Evolutionary conservation across 2,888 invertebrate species (phyloP).

Genomic region (Calliphora vomitoria): DNA sequence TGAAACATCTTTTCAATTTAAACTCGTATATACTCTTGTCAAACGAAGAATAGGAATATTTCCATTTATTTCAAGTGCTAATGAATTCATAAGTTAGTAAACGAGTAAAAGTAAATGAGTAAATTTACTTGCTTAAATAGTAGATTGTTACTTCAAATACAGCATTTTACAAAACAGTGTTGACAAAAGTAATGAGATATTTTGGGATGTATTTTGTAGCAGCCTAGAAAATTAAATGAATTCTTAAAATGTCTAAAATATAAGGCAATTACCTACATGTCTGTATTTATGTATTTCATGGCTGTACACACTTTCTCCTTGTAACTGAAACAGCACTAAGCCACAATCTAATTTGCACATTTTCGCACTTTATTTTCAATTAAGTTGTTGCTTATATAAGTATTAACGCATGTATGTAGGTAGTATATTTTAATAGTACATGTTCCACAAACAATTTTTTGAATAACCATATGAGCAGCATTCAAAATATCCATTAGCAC

Average conservation of each 20-base stretch:
- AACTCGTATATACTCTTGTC: neutral
- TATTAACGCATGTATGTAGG: no score
- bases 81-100: slow-evolving; percentile 18
- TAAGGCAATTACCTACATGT: neutral
- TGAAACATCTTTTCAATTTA: no score
- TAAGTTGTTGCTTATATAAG: slow-evolving; percentile 6
- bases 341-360: slow-evolving; percentile 52
- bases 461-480: no score
- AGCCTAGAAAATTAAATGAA: neutral
- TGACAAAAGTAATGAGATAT: neutral
- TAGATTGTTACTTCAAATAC: neutral
- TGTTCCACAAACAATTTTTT: neutral
- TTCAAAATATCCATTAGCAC: no score
- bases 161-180: neutral
- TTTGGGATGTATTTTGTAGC: no score
- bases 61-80: slow-evolving; percentile 32
- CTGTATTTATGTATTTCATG: neutral
- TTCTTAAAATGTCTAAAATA: neutral
- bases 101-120: neutral
- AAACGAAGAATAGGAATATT: neutral
- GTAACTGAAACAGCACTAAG: neutral
- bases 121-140: neutral
- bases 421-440: no score
- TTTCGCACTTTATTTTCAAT: slow-evolving; percentile 51
- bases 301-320: no score